Evolutionary conservation across 2,888 invertebrate species (phyloP).

Genomic region (Nomada lathburiana): DNA sequence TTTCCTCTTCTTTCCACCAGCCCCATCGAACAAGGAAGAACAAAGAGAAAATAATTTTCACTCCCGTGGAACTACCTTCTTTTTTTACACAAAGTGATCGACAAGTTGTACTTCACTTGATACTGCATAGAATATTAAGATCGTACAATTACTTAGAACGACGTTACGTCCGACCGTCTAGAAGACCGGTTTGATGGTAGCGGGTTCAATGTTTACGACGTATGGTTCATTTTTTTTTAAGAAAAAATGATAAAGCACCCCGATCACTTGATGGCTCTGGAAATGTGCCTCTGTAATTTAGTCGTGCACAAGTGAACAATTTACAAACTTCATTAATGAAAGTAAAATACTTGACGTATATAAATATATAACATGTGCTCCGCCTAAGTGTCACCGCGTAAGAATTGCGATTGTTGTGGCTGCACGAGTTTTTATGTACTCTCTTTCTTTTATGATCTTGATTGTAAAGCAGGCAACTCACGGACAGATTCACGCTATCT

Average conservation of each 20-base stretch:
- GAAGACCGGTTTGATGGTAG: conserved; percentile 28
- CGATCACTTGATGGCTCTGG: conserved; percentile 31
- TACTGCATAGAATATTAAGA: conserved; percentile 39
- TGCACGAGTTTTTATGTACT: conserved; percentile 50
- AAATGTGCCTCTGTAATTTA: conserved; percentile 52
- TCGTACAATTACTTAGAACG: conserved; percentile 41
- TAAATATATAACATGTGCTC: conserved; percentile 39
- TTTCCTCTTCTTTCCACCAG: conserved; percentile 33
- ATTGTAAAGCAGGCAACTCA: conserved; percentile 56
- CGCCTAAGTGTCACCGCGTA: conserved; percentile 50
- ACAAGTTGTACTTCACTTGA: conserved; percentile 27
- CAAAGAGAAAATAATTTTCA: conserved; percentile 44
- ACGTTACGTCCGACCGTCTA: conserved; percentile 42
- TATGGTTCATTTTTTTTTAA: conserved; percentile 29
- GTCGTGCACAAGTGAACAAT: conserved; percentile 53
- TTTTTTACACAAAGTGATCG: conserved; percentile 17
- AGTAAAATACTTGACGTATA: conserved; percentile 56
- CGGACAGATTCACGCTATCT: conserved; percentile 47
- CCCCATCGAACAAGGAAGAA: conserved; percentile 39
- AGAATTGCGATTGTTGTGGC: conserved; percentile 57
- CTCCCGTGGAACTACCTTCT: conserved; percentile 10
- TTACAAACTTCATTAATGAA: conserved; percentile 50
- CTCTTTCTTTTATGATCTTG: conserved; percentile 39
- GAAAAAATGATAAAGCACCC: conserved; percentile 30
- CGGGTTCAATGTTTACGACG: conserved; percentile 15